Evolutionary conservation across 1,140 invertebrate species (phyloP), one percentile per base, ranked within the genome.

Genomic region (Aphaenogaster rudis): DNA sequence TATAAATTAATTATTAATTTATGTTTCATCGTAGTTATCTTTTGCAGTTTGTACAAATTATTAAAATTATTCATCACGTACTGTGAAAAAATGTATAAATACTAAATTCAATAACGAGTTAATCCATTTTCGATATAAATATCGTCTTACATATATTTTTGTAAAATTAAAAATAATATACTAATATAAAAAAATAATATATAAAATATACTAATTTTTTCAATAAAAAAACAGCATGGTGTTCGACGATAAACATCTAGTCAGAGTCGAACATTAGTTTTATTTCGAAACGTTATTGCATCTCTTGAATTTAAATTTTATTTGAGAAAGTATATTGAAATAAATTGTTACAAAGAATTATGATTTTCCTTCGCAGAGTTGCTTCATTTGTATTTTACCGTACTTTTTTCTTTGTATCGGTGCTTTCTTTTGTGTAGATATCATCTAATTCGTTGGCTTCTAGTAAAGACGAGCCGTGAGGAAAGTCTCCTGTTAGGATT

Each of bases 381-480:
- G 96, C 86, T 97, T 95, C 6, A 97, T 97, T 94, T 97, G 97
- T 11, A 97, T 97, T 95, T 97, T 97, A 76, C 96, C 97, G 86
- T 97, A 97, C 93, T 96, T 95, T 21, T 85, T 94, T 94, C 13
- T 95, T 94, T 88, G 93, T 93, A 67, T 93, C 92, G 61, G 79
- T 91, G 36, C 80, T 89, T 82, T 92, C 93, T 36, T 93, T 92
- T 13, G 92, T 79, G 57, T 94, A 93, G 8, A 88, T 82, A 63
- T 91, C 91, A 13, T 92, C 88, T 13, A 81, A 82, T 72, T 94
- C 93, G 33, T 95, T 91, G 96, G 96, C 45, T 48, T 97, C 96
- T 33, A 97, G 90, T 9, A 97, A 88, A 0, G 5, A 45, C 8
- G 8, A 45, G 7, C 66, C 42, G 21, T 15, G 11, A 50, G 66